A percentile compares a stretch with the other conserved stretches of the same genome.
These are phyloP conservation scores for Bombus polaris DNA, from an alignment of 1,140 invertebrate genomes.

Conservation along the genomic window DNA sequence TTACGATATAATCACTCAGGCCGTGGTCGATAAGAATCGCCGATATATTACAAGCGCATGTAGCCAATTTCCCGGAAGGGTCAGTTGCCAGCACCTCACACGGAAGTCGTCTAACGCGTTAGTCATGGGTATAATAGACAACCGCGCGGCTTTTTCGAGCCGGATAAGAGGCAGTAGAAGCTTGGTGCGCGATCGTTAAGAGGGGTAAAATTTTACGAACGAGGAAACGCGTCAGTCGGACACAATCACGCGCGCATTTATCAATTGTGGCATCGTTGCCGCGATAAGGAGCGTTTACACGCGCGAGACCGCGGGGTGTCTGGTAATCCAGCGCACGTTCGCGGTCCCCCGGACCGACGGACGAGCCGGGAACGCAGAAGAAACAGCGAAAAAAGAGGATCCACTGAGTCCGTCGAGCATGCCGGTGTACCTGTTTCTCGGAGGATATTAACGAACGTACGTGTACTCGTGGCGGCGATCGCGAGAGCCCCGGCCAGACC, in stretches of 20 bases:
- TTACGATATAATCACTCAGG: too few species aligned
- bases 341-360: neutral
- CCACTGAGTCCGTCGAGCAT: neutral
- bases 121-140: neutral
- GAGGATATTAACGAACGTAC: conserved; percentile 49
- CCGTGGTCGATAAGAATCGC: too few species aligned
- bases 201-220: neutral
- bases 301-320: conserved; percentile 44
- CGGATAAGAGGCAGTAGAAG: neutral
- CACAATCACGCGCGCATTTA: conserved; percentile 33
- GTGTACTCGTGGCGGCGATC: conserved; percentile 17
- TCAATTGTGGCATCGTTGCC: conserved; percentile 7
- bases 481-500: neutral
- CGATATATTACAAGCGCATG: too few species aligned
- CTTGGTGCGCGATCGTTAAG: neutral
- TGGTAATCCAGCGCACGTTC: conserved; percentile 26
- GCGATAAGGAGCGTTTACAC: conserved; percentile 52
- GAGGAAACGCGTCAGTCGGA: conserved; percentile 20
- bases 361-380: neutral
- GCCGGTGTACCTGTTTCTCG: conserved; percentile 38
- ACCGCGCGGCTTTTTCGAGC: neutral
- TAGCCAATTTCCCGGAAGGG: too few species aligned
- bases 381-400: conserved; percentile 30
- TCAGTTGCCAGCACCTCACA: too few species aligned
- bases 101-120: too few species aligned